These are phyloP conservation scores for Pocillopora verrucosa DNA, from an alignment of 64 coral and sea anemone species.

Conservation along the genomic window DNA sequence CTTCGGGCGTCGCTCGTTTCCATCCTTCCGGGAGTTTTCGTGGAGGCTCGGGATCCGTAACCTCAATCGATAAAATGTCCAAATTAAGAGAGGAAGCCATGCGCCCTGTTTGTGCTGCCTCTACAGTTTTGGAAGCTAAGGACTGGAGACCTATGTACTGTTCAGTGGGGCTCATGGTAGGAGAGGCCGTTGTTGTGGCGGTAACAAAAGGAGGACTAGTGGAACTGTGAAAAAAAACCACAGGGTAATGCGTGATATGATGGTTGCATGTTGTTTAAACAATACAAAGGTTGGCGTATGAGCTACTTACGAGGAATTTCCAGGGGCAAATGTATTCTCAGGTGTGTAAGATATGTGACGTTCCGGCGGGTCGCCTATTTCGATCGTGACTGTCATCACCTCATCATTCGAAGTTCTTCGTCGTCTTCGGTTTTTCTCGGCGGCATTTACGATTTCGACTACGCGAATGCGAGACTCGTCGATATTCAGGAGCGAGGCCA, in stretches of 20 bases:
- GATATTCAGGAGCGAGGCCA: constrained; percentile 63
- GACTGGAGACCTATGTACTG: constrained; percentile 29
- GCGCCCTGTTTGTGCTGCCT: constrained; percentile 59
- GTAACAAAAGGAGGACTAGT: constrained; percentile 12
- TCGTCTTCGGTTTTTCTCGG: constrained; percentile 20
- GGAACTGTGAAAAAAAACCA: neutral
- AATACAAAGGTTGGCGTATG: neutral
- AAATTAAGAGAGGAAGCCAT: constrained; percentile 48
- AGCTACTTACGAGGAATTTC: constrained; percentile 2
- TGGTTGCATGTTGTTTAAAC: no score
- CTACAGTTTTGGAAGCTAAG: constrained; percentile 44
- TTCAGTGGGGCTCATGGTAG: neutral
- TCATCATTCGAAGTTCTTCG: constrained; percentile 17
- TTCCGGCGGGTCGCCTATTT: constrained; percentile 53
- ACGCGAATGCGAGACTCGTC: constrained; percentile 60
- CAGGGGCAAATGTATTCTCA: constrained; percentile 22
- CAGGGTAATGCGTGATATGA: no score
- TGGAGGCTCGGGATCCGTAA: constrained; percentile 66
- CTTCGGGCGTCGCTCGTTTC: constrained; percentile 52
- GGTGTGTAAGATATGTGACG: constrained; percentile 45
- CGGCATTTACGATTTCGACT: constrained; percentile 59
- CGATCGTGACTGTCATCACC: constrained; percentile 33
- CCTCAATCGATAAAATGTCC: constrained; percentile 61
- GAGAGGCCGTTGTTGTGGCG: neutral
- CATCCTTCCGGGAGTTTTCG: constrained; percentile 50